Evolutionary conservation across 2,113 vertebrate genomes (phyloP).

Genomic region (Maccullochella peelii): DNA sequence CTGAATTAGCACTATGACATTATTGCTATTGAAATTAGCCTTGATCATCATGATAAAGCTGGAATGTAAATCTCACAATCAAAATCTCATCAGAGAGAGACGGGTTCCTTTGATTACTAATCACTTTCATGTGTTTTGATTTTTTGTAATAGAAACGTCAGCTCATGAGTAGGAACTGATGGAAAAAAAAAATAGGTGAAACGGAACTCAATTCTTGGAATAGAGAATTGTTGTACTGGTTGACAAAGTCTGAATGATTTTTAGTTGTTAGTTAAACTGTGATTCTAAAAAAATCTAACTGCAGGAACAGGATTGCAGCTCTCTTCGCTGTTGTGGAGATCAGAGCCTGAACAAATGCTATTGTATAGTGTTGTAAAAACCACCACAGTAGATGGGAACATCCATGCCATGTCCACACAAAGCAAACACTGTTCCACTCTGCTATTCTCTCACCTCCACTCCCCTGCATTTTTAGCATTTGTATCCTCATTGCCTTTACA

Average conservation of each 20-base stretch:
- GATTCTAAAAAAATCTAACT: conserved; percentile 20
- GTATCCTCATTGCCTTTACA: conserved; percentile 60
- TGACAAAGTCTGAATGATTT: conserved; percentile 10
- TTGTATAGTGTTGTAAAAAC: not conserved
- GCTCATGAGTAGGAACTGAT: conserved; percentile 39
- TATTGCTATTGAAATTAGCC: conserved; percentile 56
- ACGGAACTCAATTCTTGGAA: conserved; percentile 4
- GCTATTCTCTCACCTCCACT: conserved; percentile 52
- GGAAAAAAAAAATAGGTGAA: not conserved
- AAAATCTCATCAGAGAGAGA: conserved; percentile 52
- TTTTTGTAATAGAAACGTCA: conserved; percentile 40
- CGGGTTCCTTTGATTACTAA: conserved; percentile 54
- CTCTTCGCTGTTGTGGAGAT: not conserved
- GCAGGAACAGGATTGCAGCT: not conserved
- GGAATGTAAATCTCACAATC: conserved; percentile 54
- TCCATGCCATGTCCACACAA: conserved; percentile 40
- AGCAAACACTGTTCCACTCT: conserved; percentile 50
- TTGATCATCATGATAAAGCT: conserved; percentile 53
- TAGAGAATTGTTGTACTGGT: not conserved
- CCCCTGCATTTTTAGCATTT: conserved; percentile 67
- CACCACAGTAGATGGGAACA: conserved; percentile 5
- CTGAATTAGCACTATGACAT: conserved; percentile 45
- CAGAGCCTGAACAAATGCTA: conserved; percentile 13
- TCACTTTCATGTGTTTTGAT: conserved; percentile 56
- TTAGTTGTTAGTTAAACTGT: conserved; percentile 4